Evolutionary conservation across 2,113 vertebrate species (phyloP), one percentile per base, ranked within the genome.

Genomic region (Burhinus oedicnemus): DNA sequence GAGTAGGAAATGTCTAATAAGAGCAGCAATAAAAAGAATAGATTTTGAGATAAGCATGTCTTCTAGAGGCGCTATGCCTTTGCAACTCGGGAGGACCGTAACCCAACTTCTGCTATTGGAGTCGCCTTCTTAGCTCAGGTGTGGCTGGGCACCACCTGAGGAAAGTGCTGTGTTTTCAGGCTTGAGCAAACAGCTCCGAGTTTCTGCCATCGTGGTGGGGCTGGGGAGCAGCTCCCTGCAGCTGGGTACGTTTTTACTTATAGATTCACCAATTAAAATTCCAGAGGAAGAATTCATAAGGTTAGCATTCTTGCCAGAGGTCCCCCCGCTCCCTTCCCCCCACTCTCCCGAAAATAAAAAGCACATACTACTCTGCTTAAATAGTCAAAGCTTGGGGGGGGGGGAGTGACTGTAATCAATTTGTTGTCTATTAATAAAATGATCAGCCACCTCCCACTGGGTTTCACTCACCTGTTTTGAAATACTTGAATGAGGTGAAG

Each of bases 1-100:
- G 47, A 95, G 75, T 95, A 97, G 97, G 97, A 97, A 97, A 94
- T 93, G 45, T 87, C 96, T 97, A 97, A 97, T 98, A 93, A 96
- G 95, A 97, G 87, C 88, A 97, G 94, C 71, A 97, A 95, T 95
- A 95, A 96, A 96, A 97, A 88, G 40, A 94, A 75, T 80, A 96
- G 94, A 92, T 87, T 82, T 75, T 9, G 83, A 95, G 93, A 94
- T 97, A 97, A 97, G 88, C 47, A 3, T 85, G 80, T 58, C 83
- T 97, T 71, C 89, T 83, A 95, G 92, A 76, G 83, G 93, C 49
- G 80, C 29, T 70, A 14, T 81, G 85, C 85, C 49, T 70, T 34
- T 32, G 6, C 72, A 76, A n/a, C 81, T 91, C 0, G n/a, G 84
- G 65, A 92, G 61, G 80, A 81, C 40, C 1, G 0, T 68, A 80